Base-by-base conservation (phyloP, 1,140 invertebrate genomes). In the Meteorus sp. region DNA sequence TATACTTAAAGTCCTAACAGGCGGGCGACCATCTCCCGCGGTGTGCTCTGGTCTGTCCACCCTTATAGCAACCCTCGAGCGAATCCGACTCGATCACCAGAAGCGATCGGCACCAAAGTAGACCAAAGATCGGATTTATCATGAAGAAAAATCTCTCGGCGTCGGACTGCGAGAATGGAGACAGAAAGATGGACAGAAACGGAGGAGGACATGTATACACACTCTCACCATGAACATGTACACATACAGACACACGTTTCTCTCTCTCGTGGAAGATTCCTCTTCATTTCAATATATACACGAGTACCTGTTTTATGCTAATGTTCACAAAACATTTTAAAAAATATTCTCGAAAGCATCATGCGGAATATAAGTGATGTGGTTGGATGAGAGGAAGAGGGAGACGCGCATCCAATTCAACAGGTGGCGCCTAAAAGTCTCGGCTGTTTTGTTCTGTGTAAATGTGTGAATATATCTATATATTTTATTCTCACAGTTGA, bases 91-190 rank as follows among this genome's bases (percentile, higher is more conserved):
- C 41, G 19, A 62, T 62, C 61, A 56, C 56, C 56, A 35, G 56
- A 52, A 59, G 57, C 48, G 57, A 63, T 63, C 57, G 57, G 57
- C 35, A 43, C 48, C 61, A 60, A 63, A 63, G 61, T 63, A 60
- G 61, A 60, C 61, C 61, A 63, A 63, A 56, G 61, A 63, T 64
- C 59, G 54, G 19, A 50, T 60, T 60, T 64, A 64, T 64, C 62
- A 60, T 15, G 17, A 7, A 29, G 27, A 50, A 23, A 35, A 35
- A 56, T 63, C 61, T 60, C 51, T 53, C 33, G 54, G 43, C 44
- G 48, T 54, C 17, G 45, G 48, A 25, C 43, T 50, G 31, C 48
- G 51, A 56, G 53, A 51, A 56, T 58, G 54, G 58, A 63, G 62
- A 63, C 58, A 63, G 57, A 60, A 51, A 58, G 54, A 60, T 59